Percentiles rank a stretch among this genome's conserved stretches.
Conservation (phyloP, 2,888 invertebrate genomes). For the Antheraea assamensis region DNA sequence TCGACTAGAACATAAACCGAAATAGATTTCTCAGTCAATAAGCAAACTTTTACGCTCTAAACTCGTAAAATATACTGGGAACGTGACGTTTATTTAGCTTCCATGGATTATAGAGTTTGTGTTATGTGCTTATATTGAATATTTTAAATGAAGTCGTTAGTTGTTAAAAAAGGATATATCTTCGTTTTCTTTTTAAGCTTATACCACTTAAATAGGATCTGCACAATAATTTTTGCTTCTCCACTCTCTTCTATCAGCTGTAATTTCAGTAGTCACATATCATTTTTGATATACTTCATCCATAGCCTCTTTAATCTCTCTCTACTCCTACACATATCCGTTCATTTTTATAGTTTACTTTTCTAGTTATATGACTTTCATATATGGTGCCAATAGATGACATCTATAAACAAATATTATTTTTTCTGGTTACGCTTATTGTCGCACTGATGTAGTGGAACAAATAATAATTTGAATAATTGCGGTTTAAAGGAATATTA, state of each 20-base stretch:
- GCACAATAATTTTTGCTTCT: background rate
- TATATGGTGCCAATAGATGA: no score
- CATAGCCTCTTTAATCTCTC: background rate
- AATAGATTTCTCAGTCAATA: conserved; percentile 15
- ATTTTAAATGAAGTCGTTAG: no score
- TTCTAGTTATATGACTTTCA: background rate
- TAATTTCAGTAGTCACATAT: background rate
- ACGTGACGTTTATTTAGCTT: background rate
- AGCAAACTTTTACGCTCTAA: background rate
- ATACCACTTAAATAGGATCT: background rate
- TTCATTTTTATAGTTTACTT: background rate
- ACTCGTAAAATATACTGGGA: background rate
- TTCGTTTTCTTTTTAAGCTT: background rate
- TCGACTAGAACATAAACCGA: conserved; percentile 7
- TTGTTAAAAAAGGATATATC: no score
- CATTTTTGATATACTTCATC: background rate
- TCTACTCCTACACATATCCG: background rate
- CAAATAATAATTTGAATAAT: no score
- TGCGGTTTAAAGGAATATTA: no score
- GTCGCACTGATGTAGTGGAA: no score
- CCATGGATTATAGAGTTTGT: background rate
- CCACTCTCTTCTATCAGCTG: background rate
- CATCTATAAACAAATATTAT: no score
- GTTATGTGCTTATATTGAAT: no score
- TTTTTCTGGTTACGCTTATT: no score